Conservation (phyloP, 2,113 vertebrate species). For the Carettochelys insculpta region DNA sequence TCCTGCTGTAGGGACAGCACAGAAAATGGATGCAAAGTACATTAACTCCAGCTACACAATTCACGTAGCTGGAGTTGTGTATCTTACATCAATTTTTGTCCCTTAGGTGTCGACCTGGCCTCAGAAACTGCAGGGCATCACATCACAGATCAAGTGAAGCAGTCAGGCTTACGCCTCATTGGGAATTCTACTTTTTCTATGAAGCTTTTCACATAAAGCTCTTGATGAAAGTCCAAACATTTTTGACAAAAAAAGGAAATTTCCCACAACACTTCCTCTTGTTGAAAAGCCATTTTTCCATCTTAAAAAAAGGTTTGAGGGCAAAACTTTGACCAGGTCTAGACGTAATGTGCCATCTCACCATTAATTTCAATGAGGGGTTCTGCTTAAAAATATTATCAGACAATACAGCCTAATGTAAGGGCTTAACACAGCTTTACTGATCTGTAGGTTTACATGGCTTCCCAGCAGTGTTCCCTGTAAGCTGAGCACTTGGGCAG, state of each 20-base stretch:
- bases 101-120: too few species aligned
- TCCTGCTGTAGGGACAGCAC: too few species aligned
- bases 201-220: neutral
- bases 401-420: neutral
- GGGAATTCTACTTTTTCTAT: neutral
- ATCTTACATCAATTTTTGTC: too few species aligned
- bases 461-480: too few species aligned
- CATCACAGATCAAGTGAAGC: neutral
- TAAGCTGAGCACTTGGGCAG: too few species aligned
- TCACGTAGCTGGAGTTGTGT: too few species aligned
- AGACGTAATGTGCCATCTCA: neutral
- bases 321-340: neutral
- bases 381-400: neutral
- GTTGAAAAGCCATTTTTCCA: neutral
- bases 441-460: neutral
- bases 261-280: neutral
- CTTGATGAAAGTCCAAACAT: neutral
- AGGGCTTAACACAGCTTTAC: neutral
- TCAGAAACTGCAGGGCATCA: neutral
- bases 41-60: too few species aligned
- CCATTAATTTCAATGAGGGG: too few species aligned
- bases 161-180: neutral
- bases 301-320: neutral
- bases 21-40: too few species aligned
- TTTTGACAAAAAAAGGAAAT: too few species aligned